phyloP scores from a whole-genome alignment of 2,113 vertebrate genomes.

The Ammodytes marinus region DNA sequence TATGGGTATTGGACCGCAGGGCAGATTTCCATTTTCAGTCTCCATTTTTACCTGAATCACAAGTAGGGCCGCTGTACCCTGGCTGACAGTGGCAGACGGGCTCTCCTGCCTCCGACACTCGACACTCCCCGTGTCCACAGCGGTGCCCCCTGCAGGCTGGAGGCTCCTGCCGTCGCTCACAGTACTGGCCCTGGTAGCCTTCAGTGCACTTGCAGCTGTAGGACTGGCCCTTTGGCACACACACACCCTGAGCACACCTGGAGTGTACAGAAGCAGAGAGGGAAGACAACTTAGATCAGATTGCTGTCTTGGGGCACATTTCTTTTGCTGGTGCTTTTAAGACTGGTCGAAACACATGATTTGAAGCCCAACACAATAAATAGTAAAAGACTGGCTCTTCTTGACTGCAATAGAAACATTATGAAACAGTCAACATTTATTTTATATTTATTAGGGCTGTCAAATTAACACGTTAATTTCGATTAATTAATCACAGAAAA shows the following conservation, averaged over 20 bases:
- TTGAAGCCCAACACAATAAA: background rate
- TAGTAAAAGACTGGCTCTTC: too few species aligned
- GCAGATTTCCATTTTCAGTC: too few species aligned
- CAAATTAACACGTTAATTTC: too few species aligned
- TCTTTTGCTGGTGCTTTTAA: background rate
- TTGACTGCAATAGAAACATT: too few species aligned
- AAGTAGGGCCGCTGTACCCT: conserved; percentile 87
- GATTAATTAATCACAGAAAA: too few species aligned
- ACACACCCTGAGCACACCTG: conserved; percentile 93
- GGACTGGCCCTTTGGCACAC: conserved; percentile 82
- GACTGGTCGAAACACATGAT: background rate
- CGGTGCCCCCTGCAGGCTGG: conserved; percentile 88
- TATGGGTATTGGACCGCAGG: too few species aligned
- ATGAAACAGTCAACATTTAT: too few species aligned
- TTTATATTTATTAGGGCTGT: too few species aligned
- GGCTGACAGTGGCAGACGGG: conserved; percentile 91
- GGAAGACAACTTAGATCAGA: background rate
- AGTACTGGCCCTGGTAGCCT: conserved; percentile 90
- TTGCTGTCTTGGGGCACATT: background rate
- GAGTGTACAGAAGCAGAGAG: background rate
- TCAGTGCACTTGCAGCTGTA: conserved; percentile 91
- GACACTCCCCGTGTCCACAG: conserved; percentile 93
- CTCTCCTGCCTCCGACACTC: conserved; percentile 85
- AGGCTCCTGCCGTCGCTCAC: conserved; percentile 90
- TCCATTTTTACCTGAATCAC: conserved; percentile 88